Conservation (phyloP, 2,888 invertebrate species). For the Galeruca laticollis region DNA sequence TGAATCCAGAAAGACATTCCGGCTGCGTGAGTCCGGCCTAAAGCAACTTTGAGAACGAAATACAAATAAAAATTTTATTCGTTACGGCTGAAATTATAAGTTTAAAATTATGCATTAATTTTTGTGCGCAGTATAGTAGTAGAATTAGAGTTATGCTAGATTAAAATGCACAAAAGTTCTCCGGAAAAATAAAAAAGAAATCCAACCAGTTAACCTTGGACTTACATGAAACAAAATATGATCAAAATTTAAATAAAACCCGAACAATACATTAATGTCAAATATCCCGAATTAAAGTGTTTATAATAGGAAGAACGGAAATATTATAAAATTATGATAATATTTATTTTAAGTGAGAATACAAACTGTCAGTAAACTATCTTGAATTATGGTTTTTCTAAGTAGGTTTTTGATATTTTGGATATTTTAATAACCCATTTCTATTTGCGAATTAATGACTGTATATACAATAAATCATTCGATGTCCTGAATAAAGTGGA, state of each 20-base stretch:
- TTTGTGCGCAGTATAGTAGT: too few species aligned
- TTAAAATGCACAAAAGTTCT: too few species aligned
- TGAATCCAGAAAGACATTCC: too few species aligned
- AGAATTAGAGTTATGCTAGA: too few species aligned
- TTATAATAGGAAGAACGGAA: not conserved
- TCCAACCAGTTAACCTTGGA: not conserved
- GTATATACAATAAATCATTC: slow-evolving; percentile 4
- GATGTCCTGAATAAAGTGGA: not conserved
- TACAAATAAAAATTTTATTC: too few species aligned
- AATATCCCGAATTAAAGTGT: not conserved
- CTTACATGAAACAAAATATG: not conserved
- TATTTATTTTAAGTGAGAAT: not conserved
- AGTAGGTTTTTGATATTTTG: not conserved
- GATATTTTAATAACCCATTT: slow-evolving; percentile 6
- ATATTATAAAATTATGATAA: not conserved
- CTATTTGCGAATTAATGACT: not conserved
- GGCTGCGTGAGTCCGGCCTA: too few species aligned
- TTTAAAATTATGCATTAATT: too few species aligned
- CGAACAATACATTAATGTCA: not conserved
- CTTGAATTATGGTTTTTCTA: not conserved
- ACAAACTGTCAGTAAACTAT: not conserved
- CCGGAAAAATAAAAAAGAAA: too few species aligned
- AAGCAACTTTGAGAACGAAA: too few species aligned
- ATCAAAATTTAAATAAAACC: not conserved
- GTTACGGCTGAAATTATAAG: too few species aligned